Conservation (phyloP, 2,113 vertebrate genomes). For the Cyanoramphus novaezelandiae region DNA sequence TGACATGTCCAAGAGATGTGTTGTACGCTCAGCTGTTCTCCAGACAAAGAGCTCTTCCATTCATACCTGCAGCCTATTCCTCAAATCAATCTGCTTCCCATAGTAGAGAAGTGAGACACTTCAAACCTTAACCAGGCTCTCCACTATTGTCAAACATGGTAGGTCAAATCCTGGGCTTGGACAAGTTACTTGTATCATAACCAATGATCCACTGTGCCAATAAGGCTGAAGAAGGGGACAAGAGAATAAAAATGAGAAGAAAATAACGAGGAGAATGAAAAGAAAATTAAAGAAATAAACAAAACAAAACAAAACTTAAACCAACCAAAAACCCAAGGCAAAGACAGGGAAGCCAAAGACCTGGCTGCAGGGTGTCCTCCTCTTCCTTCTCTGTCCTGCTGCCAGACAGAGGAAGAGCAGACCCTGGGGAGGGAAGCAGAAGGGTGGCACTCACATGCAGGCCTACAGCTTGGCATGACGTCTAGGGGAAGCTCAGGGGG, state of each 20-base stretch:
- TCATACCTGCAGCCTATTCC: background rate
- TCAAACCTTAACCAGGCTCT: background rate
- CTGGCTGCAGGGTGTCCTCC: background rate
- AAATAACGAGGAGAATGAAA: background rate
- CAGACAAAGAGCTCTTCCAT: background rate
- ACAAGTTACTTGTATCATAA: background rate
- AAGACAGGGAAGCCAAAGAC: background rate
- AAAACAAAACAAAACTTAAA: background rate
- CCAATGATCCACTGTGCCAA: background rate
- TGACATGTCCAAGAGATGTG: background rate
- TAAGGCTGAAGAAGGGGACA: background rate
- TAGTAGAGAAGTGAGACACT: background rate
- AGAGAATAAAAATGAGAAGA: background rate
- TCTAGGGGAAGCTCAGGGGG: background rate
- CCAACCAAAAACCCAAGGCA: background rate
- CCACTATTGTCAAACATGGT: background rate
- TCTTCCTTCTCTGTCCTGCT: background rate
- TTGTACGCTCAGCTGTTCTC: background rate
- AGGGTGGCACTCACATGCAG: background rate
- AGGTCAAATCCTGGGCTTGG: background rate
- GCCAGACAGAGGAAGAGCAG: background rate
- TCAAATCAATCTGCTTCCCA: background rate
- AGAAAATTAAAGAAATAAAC: background rate
- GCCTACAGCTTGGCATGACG: background rate
- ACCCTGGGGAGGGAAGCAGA: background rate